Conservation (phyloP, 2,888 invertebrate genomes). For the Stomorhina lunata region DNA sequence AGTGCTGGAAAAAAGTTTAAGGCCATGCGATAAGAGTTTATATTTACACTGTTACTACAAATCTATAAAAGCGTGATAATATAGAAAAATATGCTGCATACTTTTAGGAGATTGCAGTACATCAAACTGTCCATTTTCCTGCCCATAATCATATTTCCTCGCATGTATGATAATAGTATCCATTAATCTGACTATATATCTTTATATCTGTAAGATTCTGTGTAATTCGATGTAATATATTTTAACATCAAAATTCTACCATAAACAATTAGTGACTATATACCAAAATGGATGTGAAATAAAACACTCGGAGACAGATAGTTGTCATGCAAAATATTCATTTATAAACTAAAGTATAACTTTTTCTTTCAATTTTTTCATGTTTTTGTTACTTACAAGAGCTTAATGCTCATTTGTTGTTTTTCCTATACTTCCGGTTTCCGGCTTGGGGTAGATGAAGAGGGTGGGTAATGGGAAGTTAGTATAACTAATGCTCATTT, state of each 20-base stretch:
- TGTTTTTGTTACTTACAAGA: background rate
- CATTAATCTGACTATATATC: background rate
- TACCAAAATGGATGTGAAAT: background rate
- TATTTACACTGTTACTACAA: no score
- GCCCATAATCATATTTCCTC: background rate
- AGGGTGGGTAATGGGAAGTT: background rate
- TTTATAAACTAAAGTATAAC: constrained; percentile 41
- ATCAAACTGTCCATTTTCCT: no score
- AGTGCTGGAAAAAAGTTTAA: no score
- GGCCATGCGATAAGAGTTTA: no score
- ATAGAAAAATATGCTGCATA: no score
- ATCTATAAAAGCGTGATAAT: no score
- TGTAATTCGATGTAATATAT: constrained; percentile 3
- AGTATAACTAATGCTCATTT: constrained; percentile 4
- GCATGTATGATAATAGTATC: background rate
- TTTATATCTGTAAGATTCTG: background rate
- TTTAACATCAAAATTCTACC: constrained; percentile 36
- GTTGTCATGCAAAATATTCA: constrained; percentile 58
- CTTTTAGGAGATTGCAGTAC: no score
- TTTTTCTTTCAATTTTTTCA: background rate
- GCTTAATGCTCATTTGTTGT: constrained; percentile 17
- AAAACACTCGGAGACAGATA: constrained; percentile 42
- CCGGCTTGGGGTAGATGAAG: background rate
- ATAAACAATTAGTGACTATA: constrained; percentile 38
- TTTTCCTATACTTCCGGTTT: background rate